Evolutionary conservation across 2,797 vertebrate species (phyloP).

Genomic region (Strix occidentalis): DNA sequence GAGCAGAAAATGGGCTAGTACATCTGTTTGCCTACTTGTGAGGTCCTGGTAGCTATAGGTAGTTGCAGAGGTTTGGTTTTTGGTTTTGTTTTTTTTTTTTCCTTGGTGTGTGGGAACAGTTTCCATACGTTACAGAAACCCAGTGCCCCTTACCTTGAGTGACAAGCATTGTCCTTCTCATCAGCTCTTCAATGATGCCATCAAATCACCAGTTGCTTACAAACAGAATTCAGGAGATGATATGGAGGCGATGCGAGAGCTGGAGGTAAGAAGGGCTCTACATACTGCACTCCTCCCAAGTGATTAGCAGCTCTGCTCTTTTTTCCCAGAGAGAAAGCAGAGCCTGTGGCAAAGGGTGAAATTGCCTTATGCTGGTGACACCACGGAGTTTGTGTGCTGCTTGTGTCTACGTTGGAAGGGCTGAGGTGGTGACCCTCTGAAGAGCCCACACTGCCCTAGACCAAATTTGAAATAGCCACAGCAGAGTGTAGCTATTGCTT

Average conservation of each 20-base stretch:
- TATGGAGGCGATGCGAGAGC: slow-evolving; percentile 93
- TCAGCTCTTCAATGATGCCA: too few relatives aligned
- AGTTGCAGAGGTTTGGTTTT: too few relatives aligned
- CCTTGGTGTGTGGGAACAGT: too few relatives aligned
- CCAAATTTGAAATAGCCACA: not conserved
- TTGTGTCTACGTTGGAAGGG: not conserved
- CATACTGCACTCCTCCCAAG: not conserved
- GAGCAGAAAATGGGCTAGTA: too few relatives aligned
- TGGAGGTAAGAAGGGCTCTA: slow-evolving; percentile 80
- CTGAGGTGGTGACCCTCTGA: not conserved
- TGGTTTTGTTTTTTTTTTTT: too few relatives aligned
- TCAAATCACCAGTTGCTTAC: too few relatives aligned
- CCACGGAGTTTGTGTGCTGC: not conserved
- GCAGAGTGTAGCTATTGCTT: not conserved
- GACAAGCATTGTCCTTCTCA: too few relatives aligned
- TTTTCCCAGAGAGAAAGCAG: not conserved
- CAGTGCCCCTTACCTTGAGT: too few relatives aligned
- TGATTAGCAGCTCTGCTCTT: not conserved
- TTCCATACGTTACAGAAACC: too few relatives aligned
- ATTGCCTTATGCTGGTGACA: not conserved
- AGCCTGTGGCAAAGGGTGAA: not conserved
- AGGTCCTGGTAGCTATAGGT: too few relatives aligned
- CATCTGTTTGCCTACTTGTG: too few relatives aligned
- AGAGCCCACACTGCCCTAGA: too few relatives aligned
- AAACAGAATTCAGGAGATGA: slow-evolving; percentile 92